Base-by-base conservation (phyloP, 2,797 vertebrate species). In the Ataeniobius toweri region DNA sequence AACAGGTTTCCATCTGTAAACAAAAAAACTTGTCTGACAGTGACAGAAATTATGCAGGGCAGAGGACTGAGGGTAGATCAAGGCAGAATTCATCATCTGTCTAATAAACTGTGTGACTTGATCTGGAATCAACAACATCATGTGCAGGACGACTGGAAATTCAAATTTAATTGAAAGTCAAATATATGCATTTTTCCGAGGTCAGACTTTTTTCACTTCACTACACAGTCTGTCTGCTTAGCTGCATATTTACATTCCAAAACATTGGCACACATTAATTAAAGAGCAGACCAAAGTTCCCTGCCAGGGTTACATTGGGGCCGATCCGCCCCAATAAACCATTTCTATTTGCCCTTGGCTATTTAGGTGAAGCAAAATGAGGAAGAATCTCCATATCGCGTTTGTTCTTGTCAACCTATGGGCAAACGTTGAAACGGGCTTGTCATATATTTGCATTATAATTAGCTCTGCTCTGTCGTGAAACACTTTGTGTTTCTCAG, bases 341-440 rank as follows among this genome's bases (percentile, higher is more conserved):
- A 88, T 88, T 89, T 92, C 90, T 89, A 89, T 92, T 92, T 87
- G 92, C 90, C 92, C 92, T 93, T 94, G 92, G 89, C 89, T 89
- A 78, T 87, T 83, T 80, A 91, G 88, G 91, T 92, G 89, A 90
- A 80, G 75, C 81, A 71, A 87, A 90, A 88, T 85, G 88, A 85
- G 83, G 79, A 9, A 76, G 76, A 90, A 93, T 94, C 91, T 93
- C 89, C 90, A 93, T 94, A 89, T 83, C 82, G 53, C 81, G 80
- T 92, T 93, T 93, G 92, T 94, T 94, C 88, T 88, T 93, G 93
- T 94, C 94, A 94, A 91, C 92, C 91, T 92, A 91, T 91, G 89
- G 88, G 91, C 91, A 87, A 87, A 89, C 75, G 70, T 80, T 90
- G 87, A 89, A 89, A 79, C 76, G 59, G 81, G 36, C 5, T 86